Conservation (phyloP, 1,140 invertebrate species). For the Apis florea region DNA sequence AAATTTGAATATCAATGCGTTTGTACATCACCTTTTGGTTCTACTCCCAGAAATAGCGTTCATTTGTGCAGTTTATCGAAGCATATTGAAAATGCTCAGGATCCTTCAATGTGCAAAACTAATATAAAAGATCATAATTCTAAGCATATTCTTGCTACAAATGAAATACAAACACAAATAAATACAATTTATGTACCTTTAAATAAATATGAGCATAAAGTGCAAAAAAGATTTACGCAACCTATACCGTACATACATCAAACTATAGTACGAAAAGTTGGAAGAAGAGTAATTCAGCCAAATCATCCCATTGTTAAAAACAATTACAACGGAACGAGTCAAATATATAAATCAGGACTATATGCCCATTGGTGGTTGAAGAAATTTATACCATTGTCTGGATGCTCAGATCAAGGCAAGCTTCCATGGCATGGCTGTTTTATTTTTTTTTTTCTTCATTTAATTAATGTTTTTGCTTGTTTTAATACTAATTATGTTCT, state of each 20-base stretch:
- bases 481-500: slow-evolving; percentile 72
- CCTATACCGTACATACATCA: slow-evolving; percentile 64
- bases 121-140: not conserved
- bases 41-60: slow-evolving; percentile 81
- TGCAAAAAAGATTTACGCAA: slow-evolving; percentile 62
- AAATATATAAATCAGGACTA: slow-evolving; percentile 88
- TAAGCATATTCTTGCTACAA: not conserved
- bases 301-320: slow-evolving; percentile 40
- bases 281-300: slow-evolving; percentile 51
- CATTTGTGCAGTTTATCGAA: slow-evolving; percentile 49
- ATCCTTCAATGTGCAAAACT: not conserved
- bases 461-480: slow-evolving; percentile 62
- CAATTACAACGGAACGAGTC: slow-evolving; percentile 51
- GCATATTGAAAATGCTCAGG: slow-evolving; percentile 41
- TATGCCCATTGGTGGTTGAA: slow-evolving; percentile 96
- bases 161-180: slow-evolving; percentile 6
- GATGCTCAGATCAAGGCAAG: slow-evolving; percentile 79
- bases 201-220: slow-evolving; percentile 24
- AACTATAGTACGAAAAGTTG: slow-evolving; percentile 52
- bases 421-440: slow-evolving; percentile 80
- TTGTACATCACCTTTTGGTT: slow-evolving; percentile 87
- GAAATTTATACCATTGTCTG: slow-evolving; percentile 87
- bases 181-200: not conserved
- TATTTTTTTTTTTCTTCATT: slow-evolving; percentile 53
- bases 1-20: slow-evolving; percentile 86